Conservation (phyloP, 2,113 vertebrate genomes). For the Halcyon malimbica region DNA sequence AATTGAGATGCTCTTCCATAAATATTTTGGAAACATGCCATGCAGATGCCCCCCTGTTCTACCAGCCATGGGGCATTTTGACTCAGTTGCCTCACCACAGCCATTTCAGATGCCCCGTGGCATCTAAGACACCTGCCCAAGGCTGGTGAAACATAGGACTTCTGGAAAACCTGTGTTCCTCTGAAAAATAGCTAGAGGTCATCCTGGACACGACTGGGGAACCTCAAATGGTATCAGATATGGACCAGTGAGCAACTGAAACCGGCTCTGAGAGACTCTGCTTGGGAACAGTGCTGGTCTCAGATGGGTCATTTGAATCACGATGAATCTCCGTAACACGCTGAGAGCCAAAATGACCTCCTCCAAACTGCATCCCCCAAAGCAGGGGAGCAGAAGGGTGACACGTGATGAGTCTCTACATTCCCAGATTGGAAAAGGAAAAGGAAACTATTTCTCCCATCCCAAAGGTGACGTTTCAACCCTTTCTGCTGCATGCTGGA, state of each 20-base stretch:
- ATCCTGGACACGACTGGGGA: neutral
- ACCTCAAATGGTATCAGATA: neutral
- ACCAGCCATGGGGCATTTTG: neutral
- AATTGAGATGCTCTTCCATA: neutral
- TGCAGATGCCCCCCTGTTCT: neutral
- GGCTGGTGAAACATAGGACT: neutral
- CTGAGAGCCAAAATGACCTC: neutral
- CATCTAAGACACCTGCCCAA: neutral
- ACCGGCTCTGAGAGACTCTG: neutral
- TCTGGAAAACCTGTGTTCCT: neutral
- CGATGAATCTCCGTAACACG: rapidly evolving
- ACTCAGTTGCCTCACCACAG: neutral
- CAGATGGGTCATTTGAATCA: neutral
- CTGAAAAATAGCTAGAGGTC: neutral
- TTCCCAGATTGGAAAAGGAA: neutral
- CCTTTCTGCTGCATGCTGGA: rapidly evolving
- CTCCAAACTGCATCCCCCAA: neutral
- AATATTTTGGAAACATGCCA: neutral
- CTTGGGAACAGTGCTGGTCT: neutral
- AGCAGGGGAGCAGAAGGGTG: rapidly evolving
- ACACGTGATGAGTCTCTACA: neutral
- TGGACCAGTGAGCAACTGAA: neutral
- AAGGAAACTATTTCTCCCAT: neutral
- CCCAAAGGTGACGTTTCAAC: neutral
- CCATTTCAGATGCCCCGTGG: neutral